phyloP scores from a whole-genome alignment of 1,140 invertebrate genomes.

The Ditylenchus dipsaci region DNA sequence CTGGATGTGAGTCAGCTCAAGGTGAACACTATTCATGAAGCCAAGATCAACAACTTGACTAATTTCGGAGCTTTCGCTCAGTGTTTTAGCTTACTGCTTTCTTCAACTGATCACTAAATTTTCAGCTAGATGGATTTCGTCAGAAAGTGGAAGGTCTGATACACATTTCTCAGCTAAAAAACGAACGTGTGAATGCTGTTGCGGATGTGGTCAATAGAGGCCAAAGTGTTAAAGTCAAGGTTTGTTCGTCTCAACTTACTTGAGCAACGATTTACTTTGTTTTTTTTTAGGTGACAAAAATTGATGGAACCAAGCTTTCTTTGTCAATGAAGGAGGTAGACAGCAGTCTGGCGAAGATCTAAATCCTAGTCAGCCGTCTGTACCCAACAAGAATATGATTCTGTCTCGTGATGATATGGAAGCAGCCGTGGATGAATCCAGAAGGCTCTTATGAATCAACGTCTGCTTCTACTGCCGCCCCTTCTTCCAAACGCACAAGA shows the following conservation, averaged over 20 bases:
- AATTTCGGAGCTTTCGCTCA: slow-evolving; percentile 97
- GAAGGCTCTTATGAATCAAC: slow-evolving; percentile 69
- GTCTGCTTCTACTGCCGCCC: slow-evolving; percentile 10
- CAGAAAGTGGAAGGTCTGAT: slow-evolving; percentile 86
- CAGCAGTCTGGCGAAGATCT: slow-evolving; percentile 88
- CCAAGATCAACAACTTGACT: slow-evolving; percentile 89
- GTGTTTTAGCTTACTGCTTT: slow-evolving; percentile 12
- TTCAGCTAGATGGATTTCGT: slow-evolving; percentile 74
- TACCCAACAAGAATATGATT: slow-evolving; percentile 38
- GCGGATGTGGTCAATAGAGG: slow-evolving; percentile 85
- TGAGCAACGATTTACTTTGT: slow-evolving; percentile 57
- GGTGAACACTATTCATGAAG: slow-evolving; percentile 75
- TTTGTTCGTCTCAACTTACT: slow-evolving; percentile 54
- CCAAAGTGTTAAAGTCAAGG: slow-evolving; percentile 76
- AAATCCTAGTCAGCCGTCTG: slow-evolving; percentile 70
- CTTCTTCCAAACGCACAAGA: slow-evolving; percentile 22
- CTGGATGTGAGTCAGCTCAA: slow-evolving; percentile 59
- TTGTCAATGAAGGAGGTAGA: slow-evolving; percentile 96
- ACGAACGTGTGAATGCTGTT: slow-evolving; percentile 88
- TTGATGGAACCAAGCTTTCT: slow-evolving; percentile 75
- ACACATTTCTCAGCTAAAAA: slow-evolving; percentile 86
- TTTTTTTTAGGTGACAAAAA: slow-evolving; percentile 70
- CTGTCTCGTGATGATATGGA: slow-evolving; percentile 61
- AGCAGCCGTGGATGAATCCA: slow-evolving; percentile 52
- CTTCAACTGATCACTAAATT: slow-evolving; percentile 2